phyloP scores from a whole-genome alignment of 2,888 invertebrate genomes.

The Ceraclea dissimilis region DNA sequence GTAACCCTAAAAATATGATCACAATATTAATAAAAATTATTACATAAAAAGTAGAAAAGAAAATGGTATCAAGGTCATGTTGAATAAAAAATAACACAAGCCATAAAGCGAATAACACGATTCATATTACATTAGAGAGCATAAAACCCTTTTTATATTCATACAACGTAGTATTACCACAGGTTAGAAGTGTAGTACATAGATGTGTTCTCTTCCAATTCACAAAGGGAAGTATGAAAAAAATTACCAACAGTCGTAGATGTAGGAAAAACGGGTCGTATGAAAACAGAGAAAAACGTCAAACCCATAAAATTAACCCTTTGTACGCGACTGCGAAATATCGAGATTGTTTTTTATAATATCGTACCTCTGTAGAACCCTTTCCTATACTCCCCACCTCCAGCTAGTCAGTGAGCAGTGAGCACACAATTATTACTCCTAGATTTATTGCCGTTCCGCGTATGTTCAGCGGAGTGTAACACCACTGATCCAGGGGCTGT shows the following conservation, averaged over 20 bases:
- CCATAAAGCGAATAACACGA: slow-evolving; percentile 11
- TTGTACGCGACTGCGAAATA: slow-evolving; percentile 20
- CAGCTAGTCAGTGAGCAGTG: slow-evolving; percentile 8
- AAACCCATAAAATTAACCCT: slow-evolving; percentile 27
- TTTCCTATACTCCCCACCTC: slow-evolving; percentile 5
- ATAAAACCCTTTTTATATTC: slow-evolving; percentile 5
- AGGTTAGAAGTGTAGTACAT: no score
- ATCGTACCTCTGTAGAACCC: slow-evolving; percentile 19
- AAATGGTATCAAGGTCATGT: slow-evolving; percentile 16
- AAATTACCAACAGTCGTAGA: slow-evolving; percentile 12
- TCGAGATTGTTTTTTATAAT: slow-evolving; percentile 22
- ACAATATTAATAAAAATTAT: neutral
- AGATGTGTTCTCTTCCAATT: slow-evolving; percentile 5
- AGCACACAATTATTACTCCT: slow-evolving; percentile 25
- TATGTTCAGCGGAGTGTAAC: slow-evolving; percentile 25
- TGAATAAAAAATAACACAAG: slow-evolving; percentile 7
- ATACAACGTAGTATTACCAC: neutral
- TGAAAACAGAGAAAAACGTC: slow-evolving; percentile 26
- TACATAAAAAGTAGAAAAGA: slow-evolving; percentile 3
- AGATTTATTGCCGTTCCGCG: slow-evolving; percentile 27
- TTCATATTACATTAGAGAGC: no score
- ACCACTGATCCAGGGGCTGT: slow-evolving; percentile 14
- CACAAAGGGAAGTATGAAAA: slow-evolving; percentile 6
- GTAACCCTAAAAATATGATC: neutral
- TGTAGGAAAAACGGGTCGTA: neutral